These are phyloP conservation scores for Bombus balteatus DNA, from an alignment of 1,140 invertebrate genomes.

Conservation along the genomic window DNA sequence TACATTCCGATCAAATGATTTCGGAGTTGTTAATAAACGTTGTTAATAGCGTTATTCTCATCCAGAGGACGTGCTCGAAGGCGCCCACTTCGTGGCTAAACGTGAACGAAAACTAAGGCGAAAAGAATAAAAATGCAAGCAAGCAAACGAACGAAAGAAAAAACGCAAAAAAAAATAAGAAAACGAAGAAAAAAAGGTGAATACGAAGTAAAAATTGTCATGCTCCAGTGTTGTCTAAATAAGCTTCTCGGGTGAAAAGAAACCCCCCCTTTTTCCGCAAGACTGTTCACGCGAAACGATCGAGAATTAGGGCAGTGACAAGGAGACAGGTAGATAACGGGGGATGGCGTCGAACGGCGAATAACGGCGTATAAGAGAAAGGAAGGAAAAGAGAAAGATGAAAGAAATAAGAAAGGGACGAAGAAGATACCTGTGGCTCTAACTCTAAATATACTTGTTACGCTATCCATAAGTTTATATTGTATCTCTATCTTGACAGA, in stretches of 20 bases:
- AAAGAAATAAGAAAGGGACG: constrained; percentile 54
- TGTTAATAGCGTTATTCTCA: neutral
- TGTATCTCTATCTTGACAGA: constrained; percentile 75
- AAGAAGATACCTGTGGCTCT: constrained; percentile 73
- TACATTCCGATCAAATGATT: no score
- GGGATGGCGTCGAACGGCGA: constrained; percentile 30
- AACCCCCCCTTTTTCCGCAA: constrained; percentile 52
- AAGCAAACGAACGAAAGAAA: constrained; percentile 27
- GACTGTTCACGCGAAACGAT: constrained; percentile 53
- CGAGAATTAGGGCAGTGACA: constrained; percentile 43
- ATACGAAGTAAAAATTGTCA: constrained; percentile 30
- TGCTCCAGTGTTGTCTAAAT: constrained; percentile 64
- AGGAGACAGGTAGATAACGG: constrained; percentile 7
- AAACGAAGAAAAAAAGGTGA: neutral
- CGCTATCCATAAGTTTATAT: constrained; percentile 81
- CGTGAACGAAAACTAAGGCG: constrained; percentile 19
- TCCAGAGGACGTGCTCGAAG: constrained; percentile 50
- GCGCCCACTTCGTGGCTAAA: constrained; percentile 58
- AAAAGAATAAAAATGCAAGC: neutral
- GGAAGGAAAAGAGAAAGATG: constrained; percentile 16
- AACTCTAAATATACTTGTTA: constrained; percentile 79
- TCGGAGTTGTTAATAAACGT: neutral
- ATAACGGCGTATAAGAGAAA: neutral
- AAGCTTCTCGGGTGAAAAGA: constrained; percentile 59
- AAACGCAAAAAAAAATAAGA: neutral